phyloP scores from a whole-genome alignment of 2,888 invertebrate genomes.

The Oscheius myriophilus region DNA sequence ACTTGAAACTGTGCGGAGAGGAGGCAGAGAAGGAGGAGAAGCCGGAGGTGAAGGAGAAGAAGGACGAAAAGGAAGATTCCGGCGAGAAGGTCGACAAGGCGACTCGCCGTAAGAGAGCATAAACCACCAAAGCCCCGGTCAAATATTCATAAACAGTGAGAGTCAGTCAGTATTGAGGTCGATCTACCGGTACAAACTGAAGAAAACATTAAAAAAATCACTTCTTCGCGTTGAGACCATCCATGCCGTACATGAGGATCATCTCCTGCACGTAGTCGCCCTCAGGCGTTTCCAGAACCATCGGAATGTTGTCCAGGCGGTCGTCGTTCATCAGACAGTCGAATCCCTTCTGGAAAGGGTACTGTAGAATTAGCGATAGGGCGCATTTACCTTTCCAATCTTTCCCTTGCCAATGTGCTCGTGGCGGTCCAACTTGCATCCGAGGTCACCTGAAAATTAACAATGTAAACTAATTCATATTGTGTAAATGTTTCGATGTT shows the following conservation, averaged over 20 bases:
- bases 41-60: no score
- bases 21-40: no score
- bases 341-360: constrained; percentile 69
- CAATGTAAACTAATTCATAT: background rate
- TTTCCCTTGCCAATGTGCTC: constrained; percentile 74
- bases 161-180: no score
- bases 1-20: no score
- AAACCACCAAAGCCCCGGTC: no score
- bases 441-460: constrained; percentile 70
- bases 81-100: no score
- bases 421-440: constrained; percentile 73
- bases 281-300: constrained; percentile 73
- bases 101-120: no score
- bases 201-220: no score
- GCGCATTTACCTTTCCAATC: constrained; percentile 68
- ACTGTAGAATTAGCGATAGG: background rate
- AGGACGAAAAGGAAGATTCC: no score
- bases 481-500: no score
- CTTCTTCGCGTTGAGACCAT: constrained; percentile 3
- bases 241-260: constrained; percentile 52
- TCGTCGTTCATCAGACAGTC: constrained; percentile 71
- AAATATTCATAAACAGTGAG: no score
- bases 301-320: constrained; percentile 71
- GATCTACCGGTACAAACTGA: no score
- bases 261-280: constrained; percentile 59